Percentiles rank a stretch among this genome's conserved stretches.
phyloP scores from a whole-genome alignment of 2,888 invertebrate genomes.

The Sesia bembeciformis region DNA sequence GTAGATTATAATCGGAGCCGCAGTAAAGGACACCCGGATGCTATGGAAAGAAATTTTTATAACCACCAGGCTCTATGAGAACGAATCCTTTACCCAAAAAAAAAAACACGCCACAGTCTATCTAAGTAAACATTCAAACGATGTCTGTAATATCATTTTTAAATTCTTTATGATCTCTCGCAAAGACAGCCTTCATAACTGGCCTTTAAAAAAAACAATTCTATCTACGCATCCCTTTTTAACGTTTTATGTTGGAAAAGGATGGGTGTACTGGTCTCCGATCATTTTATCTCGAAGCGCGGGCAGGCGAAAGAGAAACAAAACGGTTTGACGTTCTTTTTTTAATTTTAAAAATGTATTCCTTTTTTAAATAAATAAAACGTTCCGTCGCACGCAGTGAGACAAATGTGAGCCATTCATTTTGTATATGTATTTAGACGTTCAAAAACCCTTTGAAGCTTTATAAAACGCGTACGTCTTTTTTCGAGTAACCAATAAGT shows the following conservation, averaged over 20 bases:
- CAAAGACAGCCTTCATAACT: constrained; percentile 33
- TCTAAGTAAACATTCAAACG: constrained; percentile 43
- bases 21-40: constrained; percentile 39
- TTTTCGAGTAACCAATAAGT: background rate
- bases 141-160: constrained; percentile 46
- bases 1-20: constrained; percentile 29
- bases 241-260: constrained; percentile 8
- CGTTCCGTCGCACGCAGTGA: constrained; percentile 39
- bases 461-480: background rate
- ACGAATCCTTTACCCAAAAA: constrained; percentile 9
- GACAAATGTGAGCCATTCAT: constrained; percentile 45
- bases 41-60: constrained; percentile 15
- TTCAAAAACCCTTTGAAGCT: constrained; percentile 19
- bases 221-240: constrained; percentile 16
- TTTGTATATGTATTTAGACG: constrained; percentile 38
- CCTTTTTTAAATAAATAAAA: constrained; percentile 31
- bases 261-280: constrained; percentile 6
- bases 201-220: constrained; percentile 22
- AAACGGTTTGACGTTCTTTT: constrained; percentile 32
- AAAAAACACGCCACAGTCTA: constrained; percentile 17
- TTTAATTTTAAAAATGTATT: constrained; percentile 32
- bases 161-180: constrained; percentile 47
- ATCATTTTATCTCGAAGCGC: constrained; percentile 22
- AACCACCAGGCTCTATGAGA: constrained; percentile 15
- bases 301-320: constrained; percentile 40